These are phyloP conservation scores for Limonius californicus DNA, from an alignment of 1,140 invertebrate genomes.

Conservation along the genomic window DNA sequence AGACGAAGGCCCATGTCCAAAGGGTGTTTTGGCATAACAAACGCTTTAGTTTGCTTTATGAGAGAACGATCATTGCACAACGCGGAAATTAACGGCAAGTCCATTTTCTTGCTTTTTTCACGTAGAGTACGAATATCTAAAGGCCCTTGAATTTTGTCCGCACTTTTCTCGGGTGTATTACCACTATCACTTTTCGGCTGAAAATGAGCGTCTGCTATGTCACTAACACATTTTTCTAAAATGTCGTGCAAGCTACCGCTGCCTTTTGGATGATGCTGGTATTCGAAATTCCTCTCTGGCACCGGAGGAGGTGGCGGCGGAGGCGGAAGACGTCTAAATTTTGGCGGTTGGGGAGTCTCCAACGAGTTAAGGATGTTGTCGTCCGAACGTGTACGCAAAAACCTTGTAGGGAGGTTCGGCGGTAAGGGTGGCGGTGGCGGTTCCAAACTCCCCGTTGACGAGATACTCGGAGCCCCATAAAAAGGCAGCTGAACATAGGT, in stretches of 20 bases:
- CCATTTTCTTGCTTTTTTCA: conserved; percentile 82
- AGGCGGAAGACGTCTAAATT: conserved; percentile 63
- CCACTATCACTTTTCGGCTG: conserved; percentile 8
- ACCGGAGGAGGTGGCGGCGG: conserved; percentile 65
- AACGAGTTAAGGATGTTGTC: conserved; percentile 69
- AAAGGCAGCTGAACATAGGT: conserved; percentile 63
- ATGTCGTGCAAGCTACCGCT: background rate
- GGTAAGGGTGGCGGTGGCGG: conserved; percentile 55
- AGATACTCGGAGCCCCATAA: conserved; percentile 54
- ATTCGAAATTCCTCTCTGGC: background rate
- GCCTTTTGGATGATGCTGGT: background rate
- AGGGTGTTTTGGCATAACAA: conserved; percentile 65
- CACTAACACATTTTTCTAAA: conserved; percentile 21
- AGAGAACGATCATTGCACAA: conserved; percentile 84
- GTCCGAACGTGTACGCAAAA: conserved; percentile 67
- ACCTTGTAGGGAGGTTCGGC: conserved; percentile 52
- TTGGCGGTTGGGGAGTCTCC: conserved; percentile 52
- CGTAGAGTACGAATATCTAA: conserved; percentile 76
- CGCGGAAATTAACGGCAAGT: conserved; percentile 83
- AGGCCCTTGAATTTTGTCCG: conserved; percentile 45
- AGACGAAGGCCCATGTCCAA: conserved; percentile 30
- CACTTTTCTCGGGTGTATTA: conserved; percentile 19
- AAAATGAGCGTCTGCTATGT: conserved; percentile 17
- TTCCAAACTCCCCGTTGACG: conserved; percentile 55
- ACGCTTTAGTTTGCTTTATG: conserved; percentile 80